Percentiles rank a stretch among this genome's conserved stretches.
phyloP scores from a whole-genome alignment of 37 sponge, comb jelly and placozoan species.

The Ianthella basta region DNA sequence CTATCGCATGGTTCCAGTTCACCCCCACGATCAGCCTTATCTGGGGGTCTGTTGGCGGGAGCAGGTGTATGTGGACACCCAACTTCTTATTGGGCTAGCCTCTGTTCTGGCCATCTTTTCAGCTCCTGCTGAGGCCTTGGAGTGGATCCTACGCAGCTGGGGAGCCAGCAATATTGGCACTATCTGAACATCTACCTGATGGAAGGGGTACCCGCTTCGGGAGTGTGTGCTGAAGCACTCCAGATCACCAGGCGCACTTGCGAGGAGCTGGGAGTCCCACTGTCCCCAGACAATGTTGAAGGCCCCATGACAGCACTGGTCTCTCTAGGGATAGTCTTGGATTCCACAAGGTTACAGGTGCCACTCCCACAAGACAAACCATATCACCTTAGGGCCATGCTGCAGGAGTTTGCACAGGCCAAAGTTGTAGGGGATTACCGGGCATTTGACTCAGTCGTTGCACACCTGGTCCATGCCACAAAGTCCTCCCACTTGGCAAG shows the following conservation, averaged over 20 bases:
- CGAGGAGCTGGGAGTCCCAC: no score
- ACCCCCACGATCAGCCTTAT: not conserved
- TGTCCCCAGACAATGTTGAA: no score
- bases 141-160: not conserved
- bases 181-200: not conserved
- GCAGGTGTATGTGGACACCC: constrained; percentile 2
- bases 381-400: not conserved
- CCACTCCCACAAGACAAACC: not conserved
- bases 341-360: not conserved
- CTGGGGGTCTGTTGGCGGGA: constrained; percentile 12
- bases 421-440: not conserved
- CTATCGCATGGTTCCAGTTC: not conserved
- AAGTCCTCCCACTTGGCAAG: constrained; percentile 34
- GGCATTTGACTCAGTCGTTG: constrained; percentile 12
- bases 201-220: no score
- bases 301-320: no score
- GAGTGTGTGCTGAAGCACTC: no score
- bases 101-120: not conserved
- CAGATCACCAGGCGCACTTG: no score
- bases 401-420: not conserved
- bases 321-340: not conserved
- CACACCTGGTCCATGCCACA: constrained; percentile 21
- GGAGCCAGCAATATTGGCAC: not conserved
- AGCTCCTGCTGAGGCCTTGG: not conserved
- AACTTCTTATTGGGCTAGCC: not conserved